phyloP scores from a whole-genome alignment of 2,888 invertebrate genomes.

The Agrochola circellaris region DNA sequence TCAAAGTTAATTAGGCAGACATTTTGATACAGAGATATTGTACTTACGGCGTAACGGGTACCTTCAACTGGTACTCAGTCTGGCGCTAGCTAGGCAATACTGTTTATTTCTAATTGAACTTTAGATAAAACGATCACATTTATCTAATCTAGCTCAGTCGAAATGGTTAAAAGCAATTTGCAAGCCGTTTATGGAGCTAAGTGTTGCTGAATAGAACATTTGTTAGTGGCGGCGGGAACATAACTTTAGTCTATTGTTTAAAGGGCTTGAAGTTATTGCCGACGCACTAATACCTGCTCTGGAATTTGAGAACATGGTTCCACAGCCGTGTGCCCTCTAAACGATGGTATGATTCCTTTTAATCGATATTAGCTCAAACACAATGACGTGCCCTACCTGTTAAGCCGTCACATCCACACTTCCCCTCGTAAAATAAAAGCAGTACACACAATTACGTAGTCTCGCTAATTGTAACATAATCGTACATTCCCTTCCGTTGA shows the following conservation, averaged over 20 bases:
- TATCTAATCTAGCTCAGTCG: slow-evolving; percentile 62
- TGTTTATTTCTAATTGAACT: slow-evolving; percentile 61
- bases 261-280: slow-evolving; percentile 17
- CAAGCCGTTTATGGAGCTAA: slow-evolving; percentile 49
- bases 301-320: slow-evolving; percentile 7
- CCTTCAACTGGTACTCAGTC: slow-evolving; percentile 6
- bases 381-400: neutral
- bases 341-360: neutral
- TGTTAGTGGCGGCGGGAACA: slow-evolving; percentile 23
- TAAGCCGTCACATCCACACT: slow-evolving; percentile 5
- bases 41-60: slow-evolving; percentile 20
- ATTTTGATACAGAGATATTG: slow-evolving; percentile 45
- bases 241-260: slow-evolving; percentile 45
- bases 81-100: slow-evolving; percentile 27
- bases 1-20: slow-evolving; percentile 37
- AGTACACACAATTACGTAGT: slow-evolving; percentile 36
- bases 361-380: slow-evolving; percentile 16
- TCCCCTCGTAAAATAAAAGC: slow-evolving; percentile 36
- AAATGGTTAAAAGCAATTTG: slow-evolving; percentile 62
- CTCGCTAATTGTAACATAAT: slow-evolving; percentile 49
- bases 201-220: slow-evolving; percentile 58
- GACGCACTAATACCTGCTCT: slow-evolving; percentile 20
- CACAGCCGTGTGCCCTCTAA: neutral
- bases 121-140: slow-evolving; percentile 66
- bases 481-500: slow-evolving; percentile 37